Conservation (phyloP, 2,797 vertebrate genomes). For the Ficedula albicollis region DNA sequence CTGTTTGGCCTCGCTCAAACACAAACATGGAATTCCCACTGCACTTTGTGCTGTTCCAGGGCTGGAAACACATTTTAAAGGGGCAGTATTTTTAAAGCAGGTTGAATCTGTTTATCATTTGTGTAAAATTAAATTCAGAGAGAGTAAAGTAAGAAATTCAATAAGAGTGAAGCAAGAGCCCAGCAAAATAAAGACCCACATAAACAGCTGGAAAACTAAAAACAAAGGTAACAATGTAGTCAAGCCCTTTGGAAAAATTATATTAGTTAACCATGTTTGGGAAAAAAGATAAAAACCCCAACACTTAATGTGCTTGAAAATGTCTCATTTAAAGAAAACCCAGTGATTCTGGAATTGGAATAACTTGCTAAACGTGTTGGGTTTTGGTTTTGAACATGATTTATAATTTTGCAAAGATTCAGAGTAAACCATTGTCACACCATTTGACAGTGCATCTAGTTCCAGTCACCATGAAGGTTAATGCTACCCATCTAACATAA, state of each 20-base stretch:
- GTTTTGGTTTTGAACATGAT: neutral
- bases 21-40: neutral
- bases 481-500: neutral
- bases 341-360: neutral
- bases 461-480: neutral
- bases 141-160: no score
- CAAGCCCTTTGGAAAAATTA: neutral
- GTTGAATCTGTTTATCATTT: neutral
- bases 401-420: neutral
- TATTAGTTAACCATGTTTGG: neutral
- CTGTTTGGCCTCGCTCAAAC: neutral
- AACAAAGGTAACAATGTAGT: neutral
- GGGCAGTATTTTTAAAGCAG: neutral
- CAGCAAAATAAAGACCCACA: neutral
- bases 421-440: neutral
- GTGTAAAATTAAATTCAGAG: neutral
- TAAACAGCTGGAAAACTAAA: neutral
- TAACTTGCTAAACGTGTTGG: neutral
- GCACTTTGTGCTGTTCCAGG: neutral
- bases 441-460: neutral
- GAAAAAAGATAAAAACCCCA: neutral
- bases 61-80: neutral
- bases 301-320: neutral
- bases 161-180: neutral
- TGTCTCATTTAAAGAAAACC: neutral